A percentile compares a stretch with the other conserved stretches of the same genome.
phyloP scores from a whole-genome alignment of 2,797 vertebrate species.

The Vultur gryphus region DNA sequence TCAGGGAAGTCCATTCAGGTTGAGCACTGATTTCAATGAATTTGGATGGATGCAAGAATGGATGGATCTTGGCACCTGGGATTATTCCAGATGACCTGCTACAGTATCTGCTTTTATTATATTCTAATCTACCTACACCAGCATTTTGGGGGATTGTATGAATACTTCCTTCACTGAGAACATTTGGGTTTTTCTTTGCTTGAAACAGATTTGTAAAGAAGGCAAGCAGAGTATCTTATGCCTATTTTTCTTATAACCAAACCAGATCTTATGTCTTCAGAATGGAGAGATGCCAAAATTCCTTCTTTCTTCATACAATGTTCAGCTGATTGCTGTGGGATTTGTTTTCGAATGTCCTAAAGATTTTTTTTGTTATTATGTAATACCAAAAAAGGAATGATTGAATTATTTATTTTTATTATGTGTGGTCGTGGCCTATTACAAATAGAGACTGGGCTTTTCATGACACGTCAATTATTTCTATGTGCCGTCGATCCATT shows the following conservation, averaged over 20 bases:
- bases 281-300: constrained; percentile 11
- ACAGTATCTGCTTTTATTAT: neutral
- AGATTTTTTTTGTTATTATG: neutral
- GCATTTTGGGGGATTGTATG: neutral
- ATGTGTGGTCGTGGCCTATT: neutral
- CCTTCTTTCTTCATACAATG: neutral
- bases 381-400: neutral
- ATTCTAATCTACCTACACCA: neutral
- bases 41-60: neutral
- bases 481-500: neutral
- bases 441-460: neutral
- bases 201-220: neutral
- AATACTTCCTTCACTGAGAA: neutral
- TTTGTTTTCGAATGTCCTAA: neutral
- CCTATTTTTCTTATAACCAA: neutral
- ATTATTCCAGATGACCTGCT: neutral
- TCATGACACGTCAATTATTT: neutral
- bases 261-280: neutral
- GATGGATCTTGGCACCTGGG: neutral
- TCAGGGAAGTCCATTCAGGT: neutral
- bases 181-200: neutral
- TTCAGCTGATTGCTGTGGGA: neutral
- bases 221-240: neutral
- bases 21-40: neutral
- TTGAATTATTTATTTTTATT: neutral